Evolutionary conservation across 2,888 invertebrate species (phyloP), one percentile per base, ranked within the genome.

Genomic region (Ctenicera cuprea): DNA sequence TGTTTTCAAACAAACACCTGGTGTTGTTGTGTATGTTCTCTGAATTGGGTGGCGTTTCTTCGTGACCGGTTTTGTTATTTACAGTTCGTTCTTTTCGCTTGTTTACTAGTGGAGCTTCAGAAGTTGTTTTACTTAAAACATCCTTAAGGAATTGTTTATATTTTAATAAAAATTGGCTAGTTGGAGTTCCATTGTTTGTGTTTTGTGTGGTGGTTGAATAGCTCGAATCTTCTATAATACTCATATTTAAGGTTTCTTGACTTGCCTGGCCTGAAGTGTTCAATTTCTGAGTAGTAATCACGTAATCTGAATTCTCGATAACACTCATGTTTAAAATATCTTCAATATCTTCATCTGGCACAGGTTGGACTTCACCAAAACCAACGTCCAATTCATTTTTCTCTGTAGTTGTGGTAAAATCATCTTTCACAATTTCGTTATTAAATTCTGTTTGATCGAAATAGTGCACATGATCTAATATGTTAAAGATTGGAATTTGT

Each of bases 1-100:
- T 75, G 61, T 80, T 73, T 30, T 80, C 76, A 57, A 77, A 80
- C 54, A 22, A 33, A 71, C 71, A 71, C 14, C 22, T 52, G n/a
- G n/a, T n/a, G 3, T 30, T 12, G 20, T 43, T 50, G 12, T 50
- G 3, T 48, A 11, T 7, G 9, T 48, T 26, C 22, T 50, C 20
- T 1, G 12, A 22, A 16, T 16, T 2, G 22, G 11, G 1, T 50
- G 7, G 3, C 12, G 1, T 16, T 43, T 43, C 43, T 5, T 43
- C n/a, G 3, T 43, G n/a, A 43, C 14, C 9, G 7, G 2, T 16
- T 18, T 16, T 20, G 12, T 50, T 61, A 16, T 45, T 12, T 43
- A 33, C 30, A 26, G 14, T 20, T 11, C 18, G 26, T 52, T 52
- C 30, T 33, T 12, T 9, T 33, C 30, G 45, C 26, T 67, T n/a